Evolutionary conservation across 2,888 invertebrate genomes (phyloP), one percentile per base, ranked within the genome.

Genomic region (Pediacus dermestoides): DNA sequence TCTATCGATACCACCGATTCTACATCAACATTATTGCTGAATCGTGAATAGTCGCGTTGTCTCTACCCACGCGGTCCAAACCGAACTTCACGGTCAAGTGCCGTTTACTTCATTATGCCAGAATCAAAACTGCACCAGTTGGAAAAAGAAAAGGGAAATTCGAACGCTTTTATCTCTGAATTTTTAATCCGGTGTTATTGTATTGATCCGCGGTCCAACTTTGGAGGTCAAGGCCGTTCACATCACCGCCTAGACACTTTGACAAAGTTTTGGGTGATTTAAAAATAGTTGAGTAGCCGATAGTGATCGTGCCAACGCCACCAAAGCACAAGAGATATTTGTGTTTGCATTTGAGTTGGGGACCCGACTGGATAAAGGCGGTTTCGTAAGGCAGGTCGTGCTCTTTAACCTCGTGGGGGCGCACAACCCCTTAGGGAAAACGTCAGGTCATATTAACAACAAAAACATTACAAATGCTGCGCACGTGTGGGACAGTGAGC

Each of bases 21-120:
- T 65, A 67, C 67, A 67, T 66, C 66, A 63, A 61, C 66, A 64
- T 69, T 68, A 68, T 67, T 66, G 68, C 68, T 60, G 61, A 63
- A 65, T 69, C 68, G 69, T 68, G 68, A 64, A 67, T 64, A 61
- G 64, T 60, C 62, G 61, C 58, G 60, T 54, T 66, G 66, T 66
- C 57, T 58, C 57, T 56, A 45, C 65, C 64, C 63, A 64, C 65
- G 59, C 61, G 28, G 34, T 39, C 22, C 33, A 30, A 27, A 36
- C 26, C 44, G 4, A 4, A 10, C 30, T 30, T 30, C 42, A 37
- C 27, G 40, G 42, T 38, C 45, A 40, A 37, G 52, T 50, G 47
- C 48, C 38, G 45, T 46, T 52, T 44, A 42, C 43, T 46, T 48
- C 44, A 48, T 49, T 50, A 47, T 42, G 42, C 46, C 40, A 39